phyloP scores from a whole-genome alignment of 2,888 invertebrate species.

The Epirrhoe tristata region DNA sequence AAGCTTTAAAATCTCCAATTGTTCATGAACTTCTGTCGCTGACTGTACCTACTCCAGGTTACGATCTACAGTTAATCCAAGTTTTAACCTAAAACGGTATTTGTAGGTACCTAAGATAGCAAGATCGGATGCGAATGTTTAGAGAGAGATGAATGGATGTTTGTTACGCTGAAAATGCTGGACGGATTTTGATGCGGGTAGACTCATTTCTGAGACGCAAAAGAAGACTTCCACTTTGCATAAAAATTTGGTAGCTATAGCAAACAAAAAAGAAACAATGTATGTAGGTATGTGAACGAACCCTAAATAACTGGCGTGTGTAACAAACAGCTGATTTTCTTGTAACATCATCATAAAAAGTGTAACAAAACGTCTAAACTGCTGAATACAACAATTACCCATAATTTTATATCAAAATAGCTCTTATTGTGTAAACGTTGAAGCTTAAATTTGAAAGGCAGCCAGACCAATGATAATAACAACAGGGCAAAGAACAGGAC shows the following conservation, averaged over 20 bases:
- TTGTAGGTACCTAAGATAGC: no score
- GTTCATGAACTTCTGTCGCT: no score
- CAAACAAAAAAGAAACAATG: background rate
- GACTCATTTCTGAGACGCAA: no score
- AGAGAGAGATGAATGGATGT: no score
- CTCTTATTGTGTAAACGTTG: constrained; percentile 50
- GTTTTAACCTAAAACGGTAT: no score
- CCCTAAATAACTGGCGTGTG: constrained; percentile 39
- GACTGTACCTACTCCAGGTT: no score
- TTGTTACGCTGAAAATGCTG: no score
- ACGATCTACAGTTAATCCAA: no score
- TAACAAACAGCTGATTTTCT: constrained; percentile 65
- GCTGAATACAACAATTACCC: constrained; percentile 60
- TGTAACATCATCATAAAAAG: constrained; percentile 58
- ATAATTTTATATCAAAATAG: constrained; percentile 51
- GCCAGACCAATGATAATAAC: constrained; percentile 75
- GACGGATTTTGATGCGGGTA: no score
- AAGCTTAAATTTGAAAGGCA: constrained; percentile 67
- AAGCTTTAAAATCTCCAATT: no score
- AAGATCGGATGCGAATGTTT: no score
- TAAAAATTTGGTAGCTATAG: background rate
- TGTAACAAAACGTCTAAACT: constrained; percentile 73
- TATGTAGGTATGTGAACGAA: background rate
- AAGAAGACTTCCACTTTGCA: background rate
- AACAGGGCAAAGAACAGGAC: constrained; percentile 68